Evolutionary conservation across 1,140 invertebrate species (phyloP).

Genomic region (Diprion similis): DNA sequence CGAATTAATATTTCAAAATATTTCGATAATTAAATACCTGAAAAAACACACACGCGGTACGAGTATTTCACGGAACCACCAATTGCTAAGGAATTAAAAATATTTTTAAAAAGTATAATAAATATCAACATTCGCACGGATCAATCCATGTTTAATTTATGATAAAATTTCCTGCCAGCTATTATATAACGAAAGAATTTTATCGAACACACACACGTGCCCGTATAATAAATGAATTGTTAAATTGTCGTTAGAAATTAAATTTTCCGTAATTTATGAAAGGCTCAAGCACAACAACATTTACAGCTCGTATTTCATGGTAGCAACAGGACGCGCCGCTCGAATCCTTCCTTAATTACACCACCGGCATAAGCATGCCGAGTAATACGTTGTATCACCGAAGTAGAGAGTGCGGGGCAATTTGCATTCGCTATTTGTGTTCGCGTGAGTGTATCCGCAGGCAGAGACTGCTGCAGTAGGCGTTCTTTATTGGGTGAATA

Average conservation of each 20-base stretch:
- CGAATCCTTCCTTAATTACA: neutral
- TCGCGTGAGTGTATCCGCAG: neutral
- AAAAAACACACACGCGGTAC: too few species aligned
- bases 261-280: neutral
- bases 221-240: neutral
- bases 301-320: neutral
- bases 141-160: too few species aligned
- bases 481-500: neutral
- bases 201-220: neutral
- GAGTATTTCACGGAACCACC: too few species aligned
- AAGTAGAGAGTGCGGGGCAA: neutral
- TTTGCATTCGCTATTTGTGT: neutral
- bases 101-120: too few species aligned
- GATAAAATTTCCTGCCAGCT: too few species aligned
- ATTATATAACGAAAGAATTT: too few species aligned
- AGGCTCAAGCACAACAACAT: neutral
- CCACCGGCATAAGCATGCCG: constrained; percentile 1
- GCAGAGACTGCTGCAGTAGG: neutral
- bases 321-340: neutral
- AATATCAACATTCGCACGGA: too few species aligned
- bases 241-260: neutral
- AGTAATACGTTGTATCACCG: neutral
- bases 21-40: too few species aligned
- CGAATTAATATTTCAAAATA: too few species aligned
- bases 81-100: too few species aligned